Evolutionary conservation across 2,113 vertebrate species (phyloP), one percentile per base, ranked within the genome.

Genomic region (Hiodon tergisus): DNA sequence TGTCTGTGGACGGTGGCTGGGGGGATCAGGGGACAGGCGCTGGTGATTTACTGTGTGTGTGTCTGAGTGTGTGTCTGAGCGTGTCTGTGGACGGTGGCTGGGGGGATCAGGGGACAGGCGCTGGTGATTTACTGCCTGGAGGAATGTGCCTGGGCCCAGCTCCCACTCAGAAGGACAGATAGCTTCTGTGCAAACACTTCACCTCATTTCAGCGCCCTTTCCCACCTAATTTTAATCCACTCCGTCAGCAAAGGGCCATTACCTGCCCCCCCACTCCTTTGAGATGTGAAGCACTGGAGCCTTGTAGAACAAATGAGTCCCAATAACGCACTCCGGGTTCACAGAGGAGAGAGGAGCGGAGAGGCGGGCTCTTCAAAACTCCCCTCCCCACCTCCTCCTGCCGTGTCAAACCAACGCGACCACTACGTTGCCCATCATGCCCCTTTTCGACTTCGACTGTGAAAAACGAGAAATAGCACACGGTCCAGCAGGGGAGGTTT

Each of bases 241-340:
- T 76, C 74, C 46, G 50, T 69, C 66, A 75, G 53, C 48, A 69
- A 31, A 50, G 55, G 66, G 46, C 59, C 67, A 70, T 76, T 76
- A 69, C 74, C 59, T 48, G 55, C 50, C 2, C 54, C 73, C 53
- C 10, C 63, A 31, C 59, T 11, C 52, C 68, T 70, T 55, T 55
- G n/a, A 70, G 53, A 31, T 14, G 68, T 62, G 52, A 14, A 67
- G 54, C 17, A 67, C 53, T 46, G 8, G 11, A 70, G 52, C 14
- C 53, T 66, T 63, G 68, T 74, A 67, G 58, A 74, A 74, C 73
- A 74, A 74, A 74, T 74, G 73, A 74, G 73, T 57, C 62, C 46
- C 62, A 53, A 67, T 63, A 59, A 67, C 69, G 59, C 69, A 59
- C 8, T 7, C 65, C 63, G 4, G 16, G 5, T 17, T 7, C 16